Evolutionary conservation across 2,888 invertebrate genomes (phyloP).

Genomic region (Nomada flava): DNA sequence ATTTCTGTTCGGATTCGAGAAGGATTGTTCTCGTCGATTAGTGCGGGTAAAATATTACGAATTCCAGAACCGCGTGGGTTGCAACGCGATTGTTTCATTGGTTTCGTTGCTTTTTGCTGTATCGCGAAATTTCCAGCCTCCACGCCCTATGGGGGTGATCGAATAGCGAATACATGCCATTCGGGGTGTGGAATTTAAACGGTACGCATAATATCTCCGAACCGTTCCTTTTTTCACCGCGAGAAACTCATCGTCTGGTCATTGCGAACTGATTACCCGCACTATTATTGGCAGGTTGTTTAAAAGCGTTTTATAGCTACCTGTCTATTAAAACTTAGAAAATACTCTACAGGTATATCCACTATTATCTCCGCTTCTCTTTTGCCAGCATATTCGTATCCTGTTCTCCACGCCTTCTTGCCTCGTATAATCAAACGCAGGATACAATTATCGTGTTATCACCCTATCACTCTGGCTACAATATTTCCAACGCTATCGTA

Average conservation of each 20-base stretch:
- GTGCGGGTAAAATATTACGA: slow-evolving; percentile 20
- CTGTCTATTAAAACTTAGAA: slow-evolving; percentile 6
- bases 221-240: slow-evolving; percentile 1
- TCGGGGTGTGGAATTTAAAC: slow-evolving; percentile 22
- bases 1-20: slow-evolving; percentile 1
- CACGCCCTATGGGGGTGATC: neutral
- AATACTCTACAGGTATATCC: neutral
- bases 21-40: slow-evolving; percentile 14
- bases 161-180: neutral
- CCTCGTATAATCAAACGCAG: slow-evolving; percentile 3
- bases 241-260: neutral
- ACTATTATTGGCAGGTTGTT: neutral
- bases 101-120: neutral
- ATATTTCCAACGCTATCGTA: neutral
- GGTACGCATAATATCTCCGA: neutral
- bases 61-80: slow-evolving; percentile 7
- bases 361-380: slow-evolving; percentile 8
- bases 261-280: slow-evolving; percentile 1
- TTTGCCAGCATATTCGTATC: slow-evolving; percentile 11
- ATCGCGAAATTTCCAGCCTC: slow-evolving; percentile 7
- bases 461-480: neutral
- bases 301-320: neutral
- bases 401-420: slow-evolving; percentile 21
- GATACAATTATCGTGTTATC: slow-evolving; percentile 28
- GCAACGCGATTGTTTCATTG: slow-evolving; percentile 11